Base-by-base conservation (phyloP, 1,140 invertebrate species). In the Drosophila subpulchrella region DNA sequence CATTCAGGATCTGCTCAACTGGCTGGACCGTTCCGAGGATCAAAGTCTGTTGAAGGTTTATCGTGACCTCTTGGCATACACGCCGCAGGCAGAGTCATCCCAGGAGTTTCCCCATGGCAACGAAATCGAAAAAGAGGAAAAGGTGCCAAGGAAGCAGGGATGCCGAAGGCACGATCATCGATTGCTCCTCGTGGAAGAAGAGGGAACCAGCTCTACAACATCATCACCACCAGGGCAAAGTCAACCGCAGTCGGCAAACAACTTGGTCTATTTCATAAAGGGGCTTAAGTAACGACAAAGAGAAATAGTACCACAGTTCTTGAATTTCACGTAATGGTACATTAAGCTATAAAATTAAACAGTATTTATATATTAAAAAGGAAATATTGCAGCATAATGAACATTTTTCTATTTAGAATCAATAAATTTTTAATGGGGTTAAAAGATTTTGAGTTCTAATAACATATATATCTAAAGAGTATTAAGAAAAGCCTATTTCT, bases 191-290 rank as follows among this genome's bases (percentile, higher is more conserved):
- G 39, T 70, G 10, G 71, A 41, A 12, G 71, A 71, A 3, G n/a
- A 63, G 10, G 12, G 10, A 27, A 53, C 13, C 44, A 62, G 38
- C 38, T 42, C 32, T 10, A 27, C 50, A 27, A 42, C 55, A 10
- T 12, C 15, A 0, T 10, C 12, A 6, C 34, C 30, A 17, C 42
- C 68, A 20, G 66, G 34, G 41, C 48, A 41, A 7, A 41, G 4
- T 3, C 44, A 72, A 7, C n/a, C 27, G 0, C 67, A 71, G 2
- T 44, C 59, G n/a, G 46, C 58, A 0, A 57, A 76, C 5, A 73
- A 73, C 11, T 76, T 79, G 65, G 79, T 86, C 1, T 86, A 88
- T 27, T 86, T 89, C 30, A 72, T 86, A 10, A 88, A 88, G 46
- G 75, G 71, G 6, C 61, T 76, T 3, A 73, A 88, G 42, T 88